Evolutionary conservation across 2,113 vertebrate species (phyloP), one percentile per base, ranked within the genome.

Genomic region (Dipodomys stephensi): DNA sequence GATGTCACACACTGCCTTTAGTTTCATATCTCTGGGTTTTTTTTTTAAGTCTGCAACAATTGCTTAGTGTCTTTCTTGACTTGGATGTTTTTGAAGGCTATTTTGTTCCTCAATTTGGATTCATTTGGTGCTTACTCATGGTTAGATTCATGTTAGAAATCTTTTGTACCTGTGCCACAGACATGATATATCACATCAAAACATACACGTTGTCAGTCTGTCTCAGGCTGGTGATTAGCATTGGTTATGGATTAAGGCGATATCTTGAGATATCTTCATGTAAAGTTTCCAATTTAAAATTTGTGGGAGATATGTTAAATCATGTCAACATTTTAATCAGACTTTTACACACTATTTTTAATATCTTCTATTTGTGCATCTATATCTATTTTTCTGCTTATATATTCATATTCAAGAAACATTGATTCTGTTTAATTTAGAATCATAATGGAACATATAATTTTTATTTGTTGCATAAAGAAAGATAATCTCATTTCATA

Each of bases 31-130:
- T 95, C 67, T 79, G 12, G 39, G 39, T 39, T 88, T 83, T 85
- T 72, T 78, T 72, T 92, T 95, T 19, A 19, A 72, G n/a, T 83
- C 77, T 83, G 8, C 25, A 92, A 71, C 15, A 78, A 60, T 80
- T 93, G 65, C 57, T 78, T 25, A 20, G 23, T 30, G 19, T 87
- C 32, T 91, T 83, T 76, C 35, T 83, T 93, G 53, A 91, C 77
- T 71, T 91, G 80, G 87, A 49, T 65, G 72, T 71, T 88, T 90
- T 86, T 72, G 60, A 57, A 93, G 71, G 20, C 83, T 88, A 86
- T 80, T 96, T 80, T 87, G 32, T 68, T 95, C 49, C 68, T 80
- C 16, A 32, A 0, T 89, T 83, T 35, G 60, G 27, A n/a, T 91
- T 67, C 44, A 25, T 80, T 32, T 89, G 84, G 19, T 94, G n/a